Evolutionary conservation across 2,113 vertebrate species (phyloP).

Genomic region (Sclerurus mexicanus): DNA sequence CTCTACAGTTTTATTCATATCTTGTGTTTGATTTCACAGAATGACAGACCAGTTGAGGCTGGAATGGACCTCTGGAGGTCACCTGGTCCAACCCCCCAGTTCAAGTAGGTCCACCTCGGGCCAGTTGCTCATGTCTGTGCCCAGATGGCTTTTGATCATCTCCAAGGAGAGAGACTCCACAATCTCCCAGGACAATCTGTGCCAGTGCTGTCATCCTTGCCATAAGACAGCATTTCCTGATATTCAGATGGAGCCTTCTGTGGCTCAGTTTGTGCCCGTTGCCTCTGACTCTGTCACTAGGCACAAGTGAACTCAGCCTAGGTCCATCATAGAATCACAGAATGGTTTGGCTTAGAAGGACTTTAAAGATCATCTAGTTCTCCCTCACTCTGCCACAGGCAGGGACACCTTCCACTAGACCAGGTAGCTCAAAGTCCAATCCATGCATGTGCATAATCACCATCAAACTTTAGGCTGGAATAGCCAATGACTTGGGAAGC

Average conservation of each 20-base stretch:
- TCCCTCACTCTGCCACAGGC: not conserved
- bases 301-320: not conserved
- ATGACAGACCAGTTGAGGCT: not conserved
- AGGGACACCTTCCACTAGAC: not conserved
- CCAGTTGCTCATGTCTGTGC: not conserved
- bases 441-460: fast-evolving
- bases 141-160: not conserved
- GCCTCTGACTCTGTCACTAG: not conserved
- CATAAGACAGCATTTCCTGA: not conserved
- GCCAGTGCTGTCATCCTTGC: not conserved
- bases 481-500: not conserved
- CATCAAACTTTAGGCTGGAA: not conserved
- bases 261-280: not conserved
- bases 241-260: not conserved
- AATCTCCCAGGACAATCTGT: not conserved
- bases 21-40: not conserved
- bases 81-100: not conserved
- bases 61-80: not conserved
- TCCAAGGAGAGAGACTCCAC: not conserved
- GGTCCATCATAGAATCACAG: not conserved
- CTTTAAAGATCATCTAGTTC: not conserved
- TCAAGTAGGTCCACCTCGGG: not conserved
- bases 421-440: not conserved
- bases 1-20: not conserved
- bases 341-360: not conserved